Evolutionary conservation across 2,888 invertebrate species (phyloP).

Genomic region (Lysandra bellargus): DNA sequence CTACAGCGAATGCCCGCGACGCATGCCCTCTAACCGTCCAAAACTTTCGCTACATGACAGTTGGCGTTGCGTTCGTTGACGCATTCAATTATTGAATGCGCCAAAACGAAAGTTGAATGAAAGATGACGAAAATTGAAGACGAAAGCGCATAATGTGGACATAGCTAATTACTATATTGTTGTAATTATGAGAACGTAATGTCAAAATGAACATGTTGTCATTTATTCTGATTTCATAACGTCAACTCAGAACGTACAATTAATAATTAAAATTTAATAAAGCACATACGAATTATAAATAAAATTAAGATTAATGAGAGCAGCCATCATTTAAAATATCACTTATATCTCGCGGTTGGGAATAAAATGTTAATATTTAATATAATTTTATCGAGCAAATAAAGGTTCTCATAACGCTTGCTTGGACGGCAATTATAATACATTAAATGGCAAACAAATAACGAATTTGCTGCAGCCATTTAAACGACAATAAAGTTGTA

Average conservation of each 20-base stretch:
- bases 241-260: background rate
- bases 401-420: background rate
- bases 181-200: too few species aligned
- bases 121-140: too few species aligned
- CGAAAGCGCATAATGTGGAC: too few species aligned
- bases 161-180: too few species aligned
- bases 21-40: too few species aligned
- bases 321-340: background rate
- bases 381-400: slow-evolving; percentile 2
- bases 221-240: background rate
- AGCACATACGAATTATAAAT: background rate
- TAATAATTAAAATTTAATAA: background rate
- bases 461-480: background rate
- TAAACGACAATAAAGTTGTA: background rate
- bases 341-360: background rate
- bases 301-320: slow-evolving; percentile 5
- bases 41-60: too few species aligned
- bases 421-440: background rate
- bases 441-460: background rate
- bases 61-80: too few species aligned
- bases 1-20: too few species aligned
- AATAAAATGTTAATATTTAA: slow-evolving; percentile 4
- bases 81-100: too few species aligned
- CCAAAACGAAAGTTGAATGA: too few species aligned
- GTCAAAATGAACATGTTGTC: background rate